Evolutionary conservation across 2,113 vertebrate genomes (phyloP), one percentile per base, ranked within the genome.

Genomic region (Desmodus rotundus): DNA sequence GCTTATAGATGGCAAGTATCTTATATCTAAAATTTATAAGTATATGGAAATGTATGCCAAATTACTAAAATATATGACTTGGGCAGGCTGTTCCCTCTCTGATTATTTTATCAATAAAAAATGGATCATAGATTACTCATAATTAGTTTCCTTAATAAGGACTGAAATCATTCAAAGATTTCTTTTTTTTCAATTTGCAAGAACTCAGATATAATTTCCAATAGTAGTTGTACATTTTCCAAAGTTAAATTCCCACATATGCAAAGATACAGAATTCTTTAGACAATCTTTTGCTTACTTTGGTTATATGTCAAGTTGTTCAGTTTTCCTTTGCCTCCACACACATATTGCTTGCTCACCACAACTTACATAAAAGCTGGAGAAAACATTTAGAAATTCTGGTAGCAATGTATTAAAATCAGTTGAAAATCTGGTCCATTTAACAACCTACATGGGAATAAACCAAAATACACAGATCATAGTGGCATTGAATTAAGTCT

Each of bases 71-170:
- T 52, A 41, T 78, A 41, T 84, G 67, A 96, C 33, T 93, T 41
- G n/a, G 26, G 50, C 56, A 96, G 87, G 74, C 45, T 87, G 76
- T 76, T 87, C 43, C 50, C 89, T 95, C 65, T 91, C 67, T 72
- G 86, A 95, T 94, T 96, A 96, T 82, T 96, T 96, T 24, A 84
- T 85, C 94, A 96, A 85, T 93, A 92, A 91, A 97, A 77, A 97
- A 90, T 91, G 80, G 85, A 87, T 67, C 68, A 63, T 22, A 72
- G 43, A 94, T 94, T 94, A 91, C 73, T 93, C 52, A 84, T 50
- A 77, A 90, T 92, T 92, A 70, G 31, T 86, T 91, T 91, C 17
- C 91, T 93, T 28, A 83, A 58, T 26, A 16, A 76, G 20, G 33
- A 80, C 65, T 93, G 92, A 85, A 95, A 58, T 68, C 65, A 84